A percentile compares a stretch with the other conserved stretches of the same genome.
Conservation (phyloP, 2,888 invertebrate species). For the Oxytorus armatus region DNA sequence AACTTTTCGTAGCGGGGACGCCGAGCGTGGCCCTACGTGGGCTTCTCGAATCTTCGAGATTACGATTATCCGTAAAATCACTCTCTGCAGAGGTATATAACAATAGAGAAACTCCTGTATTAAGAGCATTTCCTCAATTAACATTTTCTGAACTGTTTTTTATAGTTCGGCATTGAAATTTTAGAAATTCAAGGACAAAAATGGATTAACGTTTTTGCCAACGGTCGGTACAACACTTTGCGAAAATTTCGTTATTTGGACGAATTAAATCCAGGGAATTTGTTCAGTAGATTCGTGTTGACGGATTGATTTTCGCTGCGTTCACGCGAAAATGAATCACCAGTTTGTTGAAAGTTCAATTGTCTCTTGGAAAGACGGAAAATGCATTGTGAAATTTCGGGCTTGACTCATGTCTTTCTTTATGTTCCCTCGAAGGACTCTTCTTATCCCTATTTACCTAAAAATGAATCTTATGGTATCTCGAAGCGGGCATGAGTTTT, state of each 20-base stretch:
- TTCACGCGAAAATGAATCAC: neutral
- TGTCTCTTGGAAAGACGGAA: no score
- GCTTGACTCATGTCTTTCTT: constrained; percentile 21
- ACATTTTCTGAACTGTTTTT: neutral
- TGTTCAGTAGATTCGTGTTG: neutral
- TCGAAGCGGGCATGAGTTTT: constrained; percentile 10
- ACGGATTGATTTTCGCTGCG: neutral
- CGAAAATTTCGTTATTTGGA: neutral
- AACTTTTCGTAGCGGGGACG: constrained; percentile 49
- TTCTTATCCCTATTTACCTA: neutral
- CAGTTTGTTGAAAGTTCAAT: neutral
- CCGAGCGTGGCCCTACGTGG: neutral
- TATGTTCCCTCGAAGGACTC: constrained; percentile 21
- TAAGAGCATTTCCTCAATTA: no score
- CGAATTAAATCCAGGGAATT: neutral
- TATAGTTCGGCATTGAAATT: no score
- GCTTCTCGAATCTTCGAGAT: no score
- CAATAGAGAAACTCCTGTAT: no score
- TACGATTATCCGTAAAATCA: no score
- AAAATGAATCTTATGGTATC: constrained; percentile 3
- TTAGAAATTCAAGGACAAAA: no score
- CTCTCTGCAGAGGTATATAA: no score
- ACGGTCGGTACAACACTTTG: no score
- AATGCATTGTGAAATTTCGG: constrained; percentile 8
- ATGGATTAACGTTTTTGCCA: no score